A percentile compares a stretch with the other conserved stretches of the same genome.
Evolutionary conservation across 2,797 vertebrate species (phyloP).

Genomic region (Bothrops alternatus): DNA sequence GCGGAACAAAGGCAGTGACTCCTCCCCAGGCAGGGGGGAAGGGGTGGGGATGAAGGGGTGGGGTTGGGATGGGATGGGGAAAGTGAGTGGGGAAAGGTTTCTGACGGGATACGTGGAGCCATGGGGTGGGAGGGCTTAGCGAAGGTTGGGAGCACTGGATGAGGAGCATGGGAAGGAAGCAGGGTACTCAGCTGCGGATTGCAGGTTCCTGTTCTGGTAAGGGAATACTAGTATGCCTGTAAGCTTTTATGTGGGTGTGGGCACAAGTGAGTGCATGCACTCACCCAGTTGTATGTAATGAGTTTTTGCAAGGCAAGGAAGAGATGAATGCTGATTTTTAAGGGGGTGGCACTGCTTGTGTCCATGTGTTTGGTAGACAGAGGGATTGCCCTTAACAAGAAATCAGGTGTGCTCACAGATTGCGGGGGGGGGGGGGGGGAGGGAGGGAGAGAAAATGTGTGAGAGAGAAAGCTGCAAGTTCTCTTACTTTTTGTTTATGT

Average conservation of each 20-base stretch:
- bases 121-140: slow-evolving; percentile 8
- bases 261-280: not conserved
- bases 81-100: slow-evolving; percentile 33
- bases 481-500: not conserved
- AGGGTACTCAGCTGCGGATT: not conserved
- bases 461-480: not conserved
- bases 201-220: not conserved
- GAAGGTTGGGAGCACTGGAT: not conserved
- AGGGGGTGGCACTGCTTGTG: not conserved
- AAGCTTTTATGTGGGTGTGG: not conserved
- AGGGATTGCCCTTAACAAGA: not conserved
- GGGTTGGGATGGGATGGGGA: slow-evolving; percentile 53
- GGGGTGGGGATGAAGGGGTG: slow-evolving; percentile 28
- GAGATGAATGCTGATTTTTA: not conserved
- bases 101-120: not conserved
- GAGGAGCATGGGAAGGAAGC: not conserved
- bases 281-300: not conserved
- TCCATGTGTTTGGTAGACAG: not conserved
- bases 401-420: not conserved
- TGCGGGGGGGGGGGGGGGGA: too few relatives aligned
- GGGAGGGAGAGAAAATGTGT: not conserved
- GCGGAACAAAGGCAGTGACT: slow-evolving; percentile 36
- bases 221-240: not conserved
- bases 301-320: not conserved
- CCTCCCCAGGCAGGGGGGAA: slow-evolving; percentile 48